Evolutionary conservation across 2,113 vertebrate species (phyloP).

Genomic region (Vanacampus margaritifer): DNA sequence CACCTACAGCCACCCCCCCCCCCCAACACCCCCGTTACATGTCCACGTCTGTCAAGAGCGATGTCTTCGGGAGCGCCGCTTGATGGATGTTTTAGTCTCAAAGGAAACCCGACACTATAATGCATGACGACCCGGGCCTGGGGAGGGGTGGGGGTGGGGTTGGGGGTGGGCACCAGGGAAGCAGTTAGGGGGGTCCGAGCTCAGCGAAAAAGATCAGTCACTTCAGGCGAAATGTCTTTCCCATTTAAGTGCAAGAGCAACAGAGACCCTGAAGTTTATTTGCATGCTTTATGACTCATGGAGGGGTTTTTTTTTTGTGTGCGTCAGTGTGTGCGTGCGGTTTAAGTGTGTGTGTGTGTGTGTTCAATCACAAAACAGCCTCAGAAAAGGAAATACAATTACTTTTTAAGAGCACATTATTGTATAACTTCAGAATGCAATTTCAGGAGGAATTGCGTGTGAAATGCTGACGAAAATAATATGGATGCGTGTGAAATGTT

Average conservation of each 20-base stretch:
- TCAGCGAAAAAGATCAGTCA: slow-evolving; percentile 19
- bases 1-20: slow-evolving; percentile 18
- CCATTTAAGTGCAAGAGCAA: slow-evolving; percentile 20
- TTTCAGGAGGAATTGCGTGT: no score
- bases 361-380: no score
- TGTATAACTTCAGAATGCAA: no score
- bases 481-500: no score
- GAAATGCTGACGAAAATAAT: no score
- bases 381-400: background rate
- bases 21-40: background rate
- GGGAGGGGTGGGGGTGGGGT: slow-evolving; percentile 25
- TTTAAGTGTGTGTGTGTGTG: no score
- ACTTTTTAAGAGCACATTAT: background rate
- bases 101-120: slow-evolving; percentile 48
- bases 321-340: no score
- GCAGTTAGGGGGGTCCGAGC: slow-evolving; percentile 13
- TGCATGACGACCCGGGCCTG: slow-evolving; percentile 20
- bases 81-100: slow-evolving; percentile 35
- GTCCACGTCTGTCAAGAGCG: slow-evolving; percentile 22
- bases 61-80: slow-evolving; percentile 24
- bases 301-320: no score
- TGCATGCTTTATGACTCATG: slow-evolving; percentile 15
- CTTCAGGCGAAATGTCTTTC: slow-evolving; percentile 16
- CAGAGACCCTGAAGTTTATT: slow-evolving; percentile 19
- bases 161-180: no score